Evolutionary conservation across 2,797 vertebrate genomes (phyloP), one percentile per base, ranked within the genome.

Genomic region (Hydrophis major): DNA sequence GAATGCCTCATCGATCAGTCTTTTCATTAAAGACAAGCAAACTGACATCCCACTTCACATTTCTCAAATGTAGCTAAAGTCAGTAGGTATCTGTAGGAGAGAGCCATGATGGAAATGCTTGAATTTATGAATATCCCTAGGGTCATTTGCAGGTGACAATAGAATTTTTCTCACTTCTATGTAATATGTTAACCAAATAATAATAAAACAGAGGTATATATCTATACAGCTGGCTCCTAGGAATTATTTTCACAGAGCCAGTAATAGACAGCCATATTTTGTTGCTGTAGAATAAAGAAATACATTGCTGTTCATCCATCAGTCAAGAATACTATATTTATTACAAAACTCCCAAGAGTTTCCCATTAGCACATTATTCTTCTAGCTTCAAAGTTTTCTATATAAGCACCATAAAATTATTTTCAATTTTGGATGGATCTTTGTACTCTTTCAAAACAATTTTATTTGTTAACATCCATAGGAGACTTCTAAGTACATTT

Each of bases 201-300:
- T 93, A 93, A 94, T 47, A 92, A 91, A 93, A 94, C 95, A 95
- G 94, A 96, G 94, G 90, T 93, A 95, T 83, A 94, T 94, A 90
- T 91, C 94, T 93, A 1, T 89, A 92, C 89, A 78, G 55, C 37
- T 89, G 89, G 47, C 60, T 96, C 86, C 37, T 91, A 91, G 69
- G 86, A 89, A 94, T 95, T 95, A 88, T 86, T 93, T 91, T 89
- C 92, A 96, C 78, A 0, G 16, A 96, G 95, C 92, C 92, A 95
- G 95, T 96, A 96, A 96, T 28, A 96, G 92, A 59, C 78, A 91
- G 13, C 88, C 93, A 93, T 90, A 93, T 90, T 94, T 94, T 63
- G 94, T 95, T 96, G 91, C 92, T 90, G 90, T 91, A 91, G 92
- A 95, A 93, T 94, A 96, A 96, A 94, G 95, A 97, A 95, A 96